Conservation (phyloP, 1,140 invertebrate genomes). For the Zaprionus kolodkinae region DNA sequence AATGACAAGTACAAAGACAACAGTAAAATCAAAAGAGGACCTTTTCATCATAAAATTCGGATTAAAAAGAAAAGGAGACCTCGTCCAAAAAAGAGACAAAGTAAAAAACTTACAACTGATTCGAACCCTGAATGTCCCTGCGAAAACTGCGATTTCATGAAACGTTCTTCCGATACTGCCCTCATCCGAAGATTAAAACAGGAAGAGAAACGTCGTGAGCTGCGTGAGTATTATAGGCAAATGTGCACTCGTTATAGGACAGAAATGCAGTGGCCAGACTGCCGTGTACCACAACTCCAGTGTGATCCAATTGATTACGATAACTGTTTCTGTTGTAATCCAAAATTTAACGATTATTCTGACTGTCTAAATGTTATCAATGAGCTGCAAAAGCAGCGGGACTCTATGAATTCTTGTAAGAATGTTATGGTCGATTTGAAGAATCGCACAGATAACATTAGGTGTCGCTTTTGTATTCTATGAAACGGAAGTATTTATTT, state of each 20-base stretch:
- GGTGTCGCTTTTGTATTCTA: background rate
- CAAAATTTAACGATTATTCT: background rate
- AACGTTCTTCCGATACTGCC: background rate
- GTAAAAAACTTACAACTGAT: background rate
- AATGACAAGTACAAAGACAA: background rate
- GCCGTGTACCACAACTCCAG: background rate
- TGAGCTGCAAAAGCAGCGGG: background rate
- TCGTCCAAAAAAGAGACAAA: too few species aligned
- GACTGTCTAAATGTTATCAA: background rate
- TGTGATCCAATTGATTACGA: background rate
- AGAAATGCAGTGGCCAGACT: background rate
- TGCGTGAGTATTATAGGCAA: background rate
- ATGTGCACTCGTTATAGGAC: background rate
- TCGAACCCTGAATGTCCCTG: background rate
- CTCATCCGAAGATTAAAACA: background rate
- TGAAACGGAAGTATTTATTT: background rate
- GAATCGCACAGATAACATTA: background rate
- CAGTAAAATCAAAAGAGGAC: background rate
- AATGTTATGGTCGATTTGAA: background rate
- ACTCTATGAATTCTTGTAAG: background rate
- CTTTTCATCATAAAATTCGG: background rate
- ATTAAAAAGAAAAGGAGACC: background rate
- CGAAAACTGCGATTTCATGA: background rate
- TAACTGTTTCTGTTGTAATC: slow-evolving; percentile 1
- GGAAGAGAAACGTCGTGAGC: background rate